A percentile compares a stretch with the other conserved stretches of the same genome.
Evolutionary conservation across 2,888 invertebrate species (phyloP).

Genomic region (Drosophila fungiperda): DNA sequence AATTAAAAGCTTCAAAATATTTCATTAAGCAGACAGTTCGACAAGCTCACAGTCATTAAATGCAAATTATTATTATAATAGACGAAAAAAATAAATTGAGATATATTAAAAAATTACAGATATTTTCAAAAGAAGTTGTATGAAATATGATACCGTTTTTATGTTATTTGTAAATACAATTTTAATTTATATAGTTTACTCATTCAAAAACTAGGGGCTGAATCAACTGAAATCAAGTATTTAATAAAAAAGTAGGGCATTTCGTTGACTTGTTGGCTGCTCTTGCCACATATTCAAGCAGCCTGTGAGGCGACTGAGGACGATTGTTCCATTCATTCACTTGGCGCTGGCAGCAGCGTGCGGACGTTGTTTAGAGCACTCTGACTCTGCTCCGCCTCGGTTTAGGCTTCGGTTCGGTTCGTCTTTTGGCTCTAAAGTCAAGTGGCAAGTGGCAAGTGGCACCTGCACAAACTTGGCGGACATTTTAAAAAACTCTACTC

Average conservation of each 20-base stretch:
- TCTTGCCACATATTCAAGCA: constrained; percentile 53
- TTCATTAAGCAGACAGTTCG: neutral
- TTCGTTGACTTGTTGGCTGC: constrained; percentile 43
- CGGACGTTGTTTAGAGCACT: constrained; percentile 76
- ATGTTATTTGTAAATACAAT: neutral
- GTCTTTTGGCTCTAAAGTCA: constrained; percentile 66
- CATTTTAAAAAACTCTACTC: constrained; percentile 34
- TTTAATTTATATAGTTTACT: neutral
- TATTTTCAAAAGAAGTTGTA: neutral
- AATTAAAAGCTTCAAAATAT: neutral
- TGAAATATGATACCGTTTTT: neutral
- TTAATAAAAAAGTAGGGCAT: constrained; percentile 44
- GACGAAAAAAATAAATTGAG: too few species aligned
- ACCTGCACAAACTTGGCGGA: constrained; percentile 47
- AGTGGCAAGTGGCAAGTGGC: constrained; percentile 42
- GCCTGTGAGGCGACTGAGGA: constrained; percentile 66
- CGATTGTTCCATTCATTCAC: constrained; percentile 78
- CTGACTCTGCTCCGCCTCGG: constrained; percentile 41
- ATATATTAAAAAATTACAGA: neutral
- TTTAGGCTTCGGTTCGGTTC: neutral
- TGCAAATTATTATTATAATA: too few species aligned
- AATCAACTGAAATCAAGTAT: neutral
- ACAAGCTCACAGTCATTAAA: neutral
- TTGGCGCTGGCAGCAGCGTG: constrained; percentile 76
- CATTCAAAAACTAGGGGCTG: neutral